Conservation (phyloP, 2,113 vertebrate genomes). For the Chunga burmeisteri region DNA sequence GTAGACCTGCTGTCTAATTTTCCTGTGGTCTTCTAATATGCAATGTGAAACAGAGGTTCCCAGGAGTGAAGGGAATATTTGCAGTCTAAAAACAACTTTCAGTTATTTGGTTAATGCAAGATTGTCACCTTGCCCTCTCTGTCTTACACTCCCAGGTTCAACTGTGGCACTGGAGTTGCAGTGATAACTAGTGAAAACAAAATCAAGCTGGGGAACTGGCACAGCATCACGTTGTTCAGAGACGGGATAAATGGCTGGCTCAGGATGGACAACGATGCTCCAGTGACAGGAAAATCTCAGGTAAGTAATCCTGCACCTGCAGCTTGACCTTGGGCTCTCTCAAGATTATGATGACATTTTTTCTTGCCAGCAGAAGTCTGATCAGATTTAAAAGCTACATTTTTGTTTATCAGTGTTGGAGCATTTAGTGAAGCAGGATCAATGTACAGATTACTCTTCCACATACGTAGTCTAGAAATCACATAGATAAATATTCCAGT, state of each 20-base stretch:
- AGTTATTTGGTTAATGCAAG: neutral
- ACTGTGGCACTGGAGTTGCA: constrained; percentile 91
- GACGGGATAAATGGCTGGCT: constrained; percentile 88
- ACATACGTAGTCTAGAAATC: neutral
- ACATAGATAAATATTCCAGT: neutral
- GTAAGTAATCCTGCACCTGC: constrained; percentile 60
- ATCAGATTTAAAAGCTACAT: neutral
- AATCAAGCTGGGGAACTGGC: constrained; percentile 87
- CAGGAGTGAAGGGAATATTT: neutral
- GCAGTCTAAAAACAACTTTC: neutral
- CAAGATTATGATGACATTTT: neutral
- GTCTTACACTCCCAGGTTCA: constrained; percentile 79
- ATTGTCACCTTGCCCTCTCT: neutral
- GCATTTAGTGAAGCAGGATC: neutral
- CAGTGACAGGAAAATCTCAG: constrained; percentile 87
- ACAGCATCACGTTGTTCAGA: constrained; percentile 82
- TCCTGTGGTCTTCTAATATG: neutral
- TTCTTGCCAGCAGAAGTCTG: neutral
- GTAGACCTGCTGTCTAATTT: neutral
- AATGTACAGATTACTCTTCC: neutral
- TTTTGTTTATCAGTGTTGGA: neutral
- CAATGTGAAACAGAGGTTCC: neutral
- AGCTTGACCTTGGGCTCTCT: neutral
- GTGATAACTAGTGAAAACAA: constrained; percentile 82
- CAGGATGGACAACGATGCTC: constrained; percentile 81